phyloP scores from a whole-genome alignment of 2,113 vertebrate genomes.

The Oxyura jamaicensis region DNA sequence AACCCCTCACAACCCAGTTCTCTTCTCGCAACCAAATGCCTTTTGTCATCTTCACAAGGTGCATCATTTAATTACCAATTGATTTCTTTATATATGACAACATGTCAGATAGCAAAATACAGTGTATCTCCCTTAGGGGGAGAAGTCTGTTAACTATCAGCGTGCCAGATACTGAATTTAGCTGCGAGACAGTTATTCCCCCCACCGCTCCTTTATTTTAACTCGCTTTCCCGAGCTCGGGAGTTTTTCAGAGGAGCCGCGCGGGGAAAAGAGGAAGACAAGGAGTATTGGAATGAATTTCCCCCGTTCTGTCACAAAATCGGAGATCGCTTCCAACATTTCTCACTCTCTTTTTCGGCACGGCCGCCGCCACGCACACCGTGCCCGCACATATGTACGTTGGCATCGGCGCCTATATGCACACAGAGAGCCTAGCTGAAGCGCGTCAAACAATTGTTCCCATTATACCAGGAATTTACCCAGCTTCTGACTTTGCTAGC shows the following conservation, averaged over 20 bases:
- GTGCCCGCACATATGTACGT: background rate
- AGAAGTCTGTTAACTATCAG: slow-evolving; percentile 87
- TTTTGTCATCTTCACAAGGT: slow-evolving; percentile 99
- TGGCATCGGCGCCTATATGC: slow-evolving; percentile 41
- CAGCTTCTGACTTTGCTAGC: slow-evolving; percentile 86
- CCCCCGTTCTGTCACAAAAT: background rate
- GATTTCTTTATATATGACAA: slow-evolving; percentile 99
- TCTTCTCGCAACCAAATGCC: slow-evolving; percentile 95
- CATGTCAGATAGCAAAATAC: slow-evolving; percentile 97
- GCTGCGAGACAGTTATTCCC: slow-evolving; percentile 72
- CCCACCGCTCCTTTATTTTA: slow-evolving; percentile 58
- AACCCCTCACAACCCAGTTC: slow-evolving; percentile 91
- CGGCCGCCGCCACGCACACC: background rate
- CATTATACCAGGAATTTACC: slow-evolving; percentile 81
- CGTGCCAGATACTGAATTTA: slow-evolving; percentile 78
- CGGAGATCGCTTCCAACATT: slow-evolving; percentile 22
- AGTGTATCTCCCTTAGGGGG: slow-evolving; percentile 86
- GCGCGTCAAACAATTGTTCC: slow-evolving; percentile 75
- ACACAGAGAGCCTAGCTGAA: slow-evolving; percentile 50
- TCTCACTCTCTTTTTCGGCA: slow-evolving; percentile 49
- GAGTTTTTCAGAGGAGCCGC: slow-evolving; percentile 32
- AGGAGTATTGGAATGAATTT: background rate
- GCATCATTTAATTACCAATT: slow-evolving; percentile 99
- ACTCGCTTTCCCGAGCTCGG: slow-evolving; percentile 21
- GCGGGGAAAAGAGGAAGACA: background rate